These are phyloP conservation scores for Volucella inanis DNA, from an alignment of 2,888 invertebrate genomes.

Conservation along the genomic window DNA sequence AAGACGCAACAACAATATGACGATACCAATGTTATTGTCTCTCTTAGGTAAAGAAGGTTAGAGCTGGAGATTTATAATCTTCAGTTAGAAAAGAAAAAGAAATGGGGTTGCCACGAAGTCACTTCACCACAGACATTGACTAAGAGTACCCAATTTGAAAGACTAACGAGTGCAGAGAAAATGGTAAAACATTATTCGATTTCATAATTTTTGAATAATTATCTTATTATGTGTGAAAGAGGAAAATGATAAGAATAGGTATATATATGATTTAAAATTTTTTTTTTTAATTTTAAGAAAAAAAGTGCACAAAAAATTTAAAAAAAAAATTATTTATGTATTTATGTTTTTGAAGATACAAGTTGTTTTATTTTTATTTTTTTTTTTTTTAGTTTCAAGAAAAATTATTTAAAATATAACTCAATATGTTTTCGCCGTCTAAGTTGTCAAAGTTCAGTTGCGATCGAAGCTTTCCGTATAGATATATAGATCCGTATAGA, in stretches of 20 bases:
- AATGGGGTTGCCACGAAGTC: no score
- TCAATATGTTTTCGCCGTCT: neutral
- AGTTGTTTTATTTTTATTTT: no score
- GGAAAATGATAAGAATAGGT: no score
- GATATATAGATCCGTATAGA: no score
- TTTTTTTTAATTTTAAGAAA: neutral
- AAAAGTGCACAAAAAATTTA: neutral
- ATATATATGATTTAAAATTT: neutral
- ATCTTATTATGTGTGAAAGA: no score
- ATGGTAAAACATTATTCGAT: no score
- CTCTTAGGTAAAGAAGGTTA: slow-evolving; percentile 19
- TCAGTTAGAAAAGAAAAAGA: neutral
- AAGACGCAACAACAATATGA: slow-evolving; percentile 11
- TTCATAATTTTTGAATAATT: no score
- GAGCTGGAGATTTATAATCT: slow-evolving; percentile 40
- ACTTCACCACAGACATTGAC: no score
- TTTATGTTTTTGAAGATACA: no score
- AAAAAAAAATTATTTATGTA: slow-evolving; percentile 8
- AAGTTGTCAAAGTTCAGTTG: slow-evolving; percentile 8
- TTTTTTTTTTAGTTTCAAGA: slow-evolving; percentile 8
- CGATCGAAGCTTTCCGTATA: no score
- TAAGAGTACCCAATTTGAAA: no score
- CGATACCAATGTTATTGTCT: slow-evolving; percentile 13
- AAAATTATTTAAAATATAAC: neutral
- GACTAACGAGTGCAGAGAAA: no score